Evolutionary conservation across 2,888 invertebrate species (phyloP).

Genomic region (Dryococelus australis): DNA sequence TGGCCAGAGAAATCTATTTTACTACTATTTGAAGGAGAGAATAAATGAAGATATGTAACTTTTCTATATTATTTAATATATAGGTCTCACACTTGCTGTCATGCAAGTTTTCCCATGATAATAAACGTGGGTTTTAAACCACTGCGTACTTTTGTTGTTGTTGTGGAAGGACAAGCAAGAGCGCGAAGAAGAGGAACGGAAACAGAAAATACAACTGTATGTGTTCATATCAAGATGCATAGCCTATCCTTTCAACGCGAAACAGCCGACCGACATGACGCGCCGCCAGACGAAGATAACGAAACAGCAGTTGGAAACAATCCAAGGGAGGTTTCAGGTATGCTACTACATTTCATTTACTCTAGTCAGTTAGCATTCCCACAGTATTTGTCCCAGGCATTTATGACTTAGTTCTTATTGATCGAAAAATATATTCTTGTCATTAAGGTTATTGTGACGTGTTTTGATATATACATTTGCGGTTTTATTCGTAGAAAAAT

Average conservation of each 20-base stretch:
- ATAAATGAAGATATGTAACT: too few species aligned
- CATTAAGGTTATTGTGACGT: too few species aligned
- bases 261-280: conserved; percentile 98
- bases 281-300: conserved; percentile 94
- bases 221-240: conserved; percentile 98
- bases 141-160: conserved; percentile 28
- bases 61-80: too few species aligned
- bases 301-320: conserved; percentile 93
- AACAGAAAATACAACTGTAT: conserved; percentile 93
- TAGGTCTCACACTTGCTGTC: too few species aligned
- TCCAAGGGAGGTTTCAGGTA: conserved; percentile 94
- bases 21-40: too few species aligned
- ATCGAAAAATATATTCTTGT: too few species aligned
- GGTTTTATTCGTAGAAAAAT: too few species aligned
- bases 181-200: conserved; percentile 95
- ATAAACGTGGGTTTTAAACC: too few species aligned
- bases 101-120: too few species aligned
- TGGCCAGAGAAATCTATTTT: too few species aligned
- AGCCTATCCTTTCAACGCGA: conserved; percentile 99
- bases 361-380: too few species aligned
- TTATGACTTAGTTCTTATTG: background rate
- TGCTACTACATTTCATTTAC: conserved; percentile 39
- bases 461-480: too few species aligned
- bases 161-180: conserved; percentile 83
- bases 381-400: background rate